Base-by-base conservation (phyloP, 1,140 invertebrate genomes). In the Pomacea maculata region DNA sequence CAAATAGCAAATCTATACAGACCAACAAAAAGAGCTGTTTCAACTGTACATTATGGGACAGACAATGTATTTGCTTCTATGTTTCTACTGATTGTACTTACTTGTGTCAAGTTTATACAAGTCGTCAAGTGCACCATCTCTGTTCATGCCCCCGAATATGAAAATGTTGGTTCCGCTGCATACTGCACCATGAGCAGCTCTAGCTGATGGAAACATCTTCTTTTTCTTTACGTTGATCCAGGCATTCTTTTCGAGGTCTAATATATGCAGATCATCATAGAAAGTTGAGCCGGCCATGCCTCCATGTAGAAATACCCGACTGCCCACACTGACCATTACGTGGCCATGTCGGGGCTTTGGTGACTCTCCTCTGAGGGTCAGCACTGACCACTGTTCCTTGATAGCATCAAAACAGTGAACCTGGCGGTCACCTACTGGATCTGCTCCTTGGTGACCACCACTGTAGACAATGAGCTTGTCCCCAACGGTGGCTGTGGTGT, bases 341-440 rank as follows among this genome's bases (percentile, higher is more conserved):
- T 92, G 92, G 73, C 92, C 92, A 84, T 91, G 91, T n/a, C 91
- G 83, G 7, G 89, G 87, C 76, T 89, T 87, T 19, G 92, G 91
- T 12, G 88, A 81, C 63, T 90, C 82, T 12, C 91, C 91, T 73
- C 85, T 84, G 14, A 89, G 80, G 54, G 82, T 80, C 19, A 90
- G 74, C 10, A 82, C 86, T 14, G 83, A 80, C 91, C 91, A 92
- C 17, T 86, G 71, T 65, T 83, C 82, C 10, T 85, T 83, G 8
- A 79, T 71, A 1, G 85, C 80, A 84, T 92, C 88, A 78, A 89
- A 90, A 68, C 84, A 86, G 84, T 92, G 87, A 7, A 92, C 88
- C 80, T 90, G 85, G 57, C 87, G 73, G 63, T 92, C 91, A 9
- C 83, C 83, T 1, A 92, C 89, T 17, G 92, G 89, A 78, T 89